Evolutionary conservation across 2,113 vertebrate genomes (phyloP).

Genomic region (Labrus mixtus): DNA sequence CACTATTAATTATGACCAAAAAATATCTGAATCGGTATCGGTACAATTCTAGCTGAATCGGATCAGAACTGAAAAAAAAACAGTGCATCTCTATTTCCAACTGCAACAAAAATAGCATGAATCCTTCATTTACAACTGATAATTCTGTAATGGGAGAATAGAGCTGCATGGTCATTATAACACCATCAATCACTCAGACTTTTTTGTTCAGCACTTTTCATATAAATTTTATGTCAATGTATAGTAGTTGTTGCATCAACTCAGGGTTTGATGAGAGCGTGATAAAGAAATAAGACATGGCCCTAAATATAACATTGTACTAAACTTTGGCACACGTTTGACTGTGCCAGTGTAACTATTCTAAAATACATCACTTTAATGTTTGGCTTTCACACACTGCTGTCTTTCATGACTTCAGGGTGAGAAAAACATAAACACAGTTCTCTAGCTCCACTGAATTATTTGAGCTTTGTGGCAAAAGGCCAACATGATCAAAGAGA

Average conservation of each 20-base stretch:
- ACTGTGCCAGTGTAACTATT: not conserved
- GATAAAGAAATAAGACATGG: not conserved
- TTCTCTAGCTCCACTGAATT: not conserved
- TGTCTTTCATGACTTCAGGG: not conserved
- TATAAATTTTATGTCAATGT: too few species aligned
- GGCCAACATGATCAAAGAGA: constrained; percentile 21
- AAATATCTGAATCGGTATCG: too few species aligned
- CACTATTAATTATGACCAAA: too few species aligned
- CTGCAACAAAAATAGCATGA: too few species aligned
- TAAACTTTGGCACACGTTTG: not conserved
- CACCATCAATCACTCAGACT: too few species aligned
- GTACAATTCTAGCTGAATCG: too few species aligned
- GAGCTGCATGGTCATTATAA: too few species aligned
- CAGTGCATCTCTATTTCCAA: too few species aligned
- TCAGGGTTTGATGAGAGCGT: not conserved
- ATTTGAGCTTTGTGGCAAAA: not conserved
- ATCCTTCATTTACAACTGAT: too few species aligned
- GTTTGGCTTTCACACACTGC: not conserved
- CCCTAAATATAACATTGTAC: not conserved
- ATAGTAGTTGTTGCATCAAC: not conserved
- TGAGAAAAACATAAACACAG: not conserved
- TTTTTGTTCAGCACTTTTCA: too few species aligned
- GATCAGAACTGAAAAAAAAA: too few species aligned
- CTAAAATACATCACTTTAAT: not conserved
- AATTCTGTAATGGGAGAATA: too few species aligned